These are phyloP conservation scores for Varroa destructor DNA, from an alignment of 1,140 invertebrate genomes.

Conservation along the genomic window DNA sequence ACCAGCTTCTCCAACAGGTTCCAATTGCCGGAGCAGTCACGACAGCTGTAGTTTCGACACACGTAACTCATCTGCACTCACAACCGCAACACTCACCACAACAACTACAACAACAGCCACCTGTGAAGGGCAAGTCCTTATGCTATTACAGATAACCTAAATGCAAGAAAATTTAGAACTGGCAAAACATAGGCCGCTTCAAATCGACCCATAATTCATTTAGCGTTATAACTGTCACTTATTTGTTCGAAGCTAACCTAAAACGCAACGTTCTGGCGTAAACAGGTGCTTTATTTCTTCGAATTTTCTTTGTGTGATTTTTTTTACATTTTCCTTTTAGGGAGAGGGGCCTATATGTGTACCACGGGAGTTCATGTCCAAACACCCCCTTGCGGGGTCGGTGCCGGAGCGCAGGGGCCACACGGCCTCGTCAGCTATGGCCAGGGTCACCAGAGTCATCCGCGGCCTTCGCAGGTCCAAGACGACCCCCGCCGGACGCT, in stretches of 20 bases:
- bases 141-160: no score
- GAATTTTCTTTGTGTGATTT: no score
- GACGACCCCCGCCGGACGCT: slow-evolving; percentile 14
- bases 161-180: no score
- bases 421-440: background rate
- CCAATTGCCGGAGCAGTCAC: no score
- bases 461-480: slow-evolving; percentile 23
- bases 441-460: slow-evolving; percentile 1
- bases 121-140: background rate
- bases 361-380: slow-evolving; percentile 28
- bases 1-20: no score
- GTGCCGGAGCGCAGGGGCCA: background rate
- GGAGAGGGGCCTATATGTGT: slow-evolving; percentile 28
- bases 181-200: no score
- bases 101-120: slow-evolving; percentile 25
- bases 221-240: no score
- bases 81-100: slow-evolving; percentile 10
- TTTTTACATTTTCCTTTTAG: background rate
- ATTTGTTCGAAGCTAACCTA: no score
- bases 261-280: no score
- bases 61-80: slow-evolving; percentile 6
- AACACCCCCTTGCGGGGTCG: slow-evolving; percentile 22
- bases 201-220: no score
- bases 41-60: no score
- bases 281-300: no score